A percentile compares a stretch with the other conserved stretches of the same genome.
Conservation (phyloP, 2,113 vertebrate species). For the Podarcis cretensis region DNA sequence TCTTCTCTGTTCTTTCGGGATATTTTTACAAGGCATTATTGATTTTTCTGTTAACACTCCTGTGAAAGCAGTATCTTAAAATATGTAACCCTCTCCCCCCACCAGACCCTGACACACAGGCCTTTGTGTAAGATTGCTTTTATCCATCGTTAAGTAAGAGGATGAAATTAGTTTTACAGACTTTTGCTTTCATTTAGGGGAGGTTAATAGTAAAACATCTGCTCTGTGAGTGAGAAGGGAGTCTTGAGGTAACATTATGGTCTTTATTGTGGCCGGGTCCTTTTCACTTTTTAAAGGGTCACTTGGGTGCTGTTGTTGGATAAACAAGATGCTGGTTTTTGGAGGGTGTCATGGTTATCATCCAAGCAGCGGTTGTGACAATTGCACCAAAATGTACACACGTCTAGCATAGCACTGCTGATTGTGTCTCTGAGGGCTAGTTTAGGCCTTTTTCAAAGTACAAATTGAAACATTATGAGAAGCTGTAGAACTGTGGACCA, state of each 20-base stretch:
- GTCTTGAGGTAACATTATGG: not conserved
- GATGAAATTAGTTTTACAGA: not conserved
- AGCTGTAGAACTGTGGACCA: not conserved
- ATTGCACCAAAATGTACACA: not conserved
- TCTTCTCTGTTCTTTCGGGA: slow-evolving; percentile 70
- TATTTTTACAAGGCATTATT: slow-evolving; percentile 72
- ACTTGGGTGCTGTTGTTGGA: not conserved
- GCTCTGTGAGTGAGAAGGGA: not conserved
- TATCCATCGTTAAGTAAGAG: slow-evolving; percentile 27
- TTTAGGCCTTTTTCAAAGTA: not conserved
- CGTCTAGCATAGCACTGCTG: not conserved
- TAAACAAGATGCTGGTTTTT: not conserved
- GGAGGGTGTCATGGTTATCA: not conserved
- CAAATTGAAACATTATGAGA: not conserved
- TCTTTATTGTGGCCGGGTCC: not conserved
- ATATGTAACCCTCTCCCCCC: not conserved
- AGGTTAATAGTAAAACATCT: not conserved
- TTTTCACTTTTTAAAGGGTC: not conserved
- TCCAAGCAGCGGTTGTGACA: not conserved
- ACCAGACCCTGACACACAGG: not conserved
- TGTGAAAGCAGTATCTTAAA: slow-evolving; percentile 59
- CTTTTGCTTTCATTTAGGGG: not conserved
- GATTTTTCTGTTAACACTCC: slow-evolving; percentile 68
- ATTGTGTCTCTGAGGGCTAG: not conserved
- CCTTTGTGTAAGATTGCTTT: slow-evolving; percentile 15